Base-by-base conservation (phyloP, 53 echinoderm and acorn worm genomes). In the Paracentrotus lividus region DNA sequence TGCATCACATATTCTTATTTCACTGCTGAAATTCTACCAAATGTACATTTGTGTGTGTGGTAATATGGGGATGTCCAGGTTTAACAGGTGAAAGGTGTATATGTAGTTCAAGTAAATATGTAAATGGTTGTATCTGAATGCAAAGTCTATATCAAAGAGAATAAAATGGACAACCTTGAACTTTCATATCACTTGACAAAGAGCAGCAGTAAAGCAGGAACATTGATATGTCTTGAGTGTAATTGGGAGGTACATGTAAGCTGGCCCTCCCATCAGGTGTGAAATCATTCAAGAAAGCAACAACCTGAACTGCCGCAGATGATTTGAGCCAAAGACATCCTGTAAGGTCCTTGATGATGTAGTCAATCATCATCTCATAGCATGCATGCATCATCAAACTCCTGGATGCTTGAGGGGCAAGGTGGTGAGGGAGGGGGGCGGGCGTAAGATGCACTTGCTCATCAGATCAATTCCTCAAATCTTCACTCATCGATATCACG, bases 371-470 rank as follows among this genome's bases (percentile, higher is more conserved):
- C 81, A 81, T 81, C n/a, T n/a, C n/a, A n/a, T n/a, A n/a, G n/a
- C n/a, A n/a, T 81, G 81, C 81, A 81, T 81, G 81, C 81, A 81
- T 81, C 81, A 81, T 81, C 81, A 81, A 49, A n/a, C n/a, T n/a
- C n/a, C n/a, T n/a, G n/a, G n/a, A n/a, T n/a, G n/a, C 81, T 47
- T 4, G 26, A 81, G 81, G 77, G 81, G 55, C 10, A 57, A 32
- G 21, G 40, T 32, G 9, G 87, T 12, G 0, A 15, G 87, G 58
- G 32, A 20, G 9, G 52, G 10, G 49, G 84, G 29, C 18, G 81
- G 43, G 49, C 36, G 18, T 9, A 4, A 33, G 1, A 12, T 15
- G 18, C 20, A 15, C 40, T 40, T 13, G 38, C 36, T 72, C 26
- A n/a, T 47, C 8, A 18, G 45, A 45, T 81, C 81, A 49, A 81